Percentiles rank a stretch among this genome's conserved stretches.
Evolutionary conservation across 2,113 vertebrate species (phyloP).

Genomic region (Paraplagusia blochii): DNA sequence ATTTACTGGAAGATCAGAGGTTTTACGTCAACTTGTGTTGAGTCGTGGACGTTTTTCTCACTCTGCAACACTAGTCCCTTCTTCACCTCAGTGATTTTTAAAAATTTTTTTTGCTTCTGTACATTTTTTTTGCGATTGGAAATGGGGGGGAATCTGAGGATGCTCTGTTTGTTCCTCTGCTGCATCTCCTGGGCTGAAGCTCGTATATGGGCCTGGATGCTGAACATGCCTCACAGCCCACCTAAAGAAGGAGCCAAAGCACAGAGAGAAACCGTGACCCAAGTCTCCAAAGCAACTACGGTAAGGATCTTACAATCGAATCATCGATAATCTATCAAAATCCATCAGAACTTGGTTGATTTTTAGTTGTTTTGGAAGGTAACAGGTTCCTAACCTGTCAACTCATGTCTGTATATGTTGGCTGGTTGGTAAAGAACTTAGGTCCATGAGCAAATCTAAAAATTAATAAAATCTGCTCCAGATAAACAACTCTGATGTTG

Average conservation of each 20-base stretch:
- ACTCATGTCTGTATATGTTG: no score
- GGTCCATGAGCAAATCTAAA: no score
- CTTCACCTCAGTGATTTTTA: no score
- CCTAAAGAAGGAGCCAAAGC: conserved; percentile 66
- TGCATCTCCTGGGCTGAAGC: conserved; percentile 55
- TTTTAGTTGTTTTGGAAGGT: no score
- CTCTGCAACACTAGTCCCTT: no score
- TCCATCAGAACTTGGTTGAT: no score
- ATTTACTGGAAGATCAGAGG: not conserved
- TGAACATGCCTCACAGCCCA: conserved; percentile 79
- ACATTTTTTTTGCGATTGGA: not conserved
- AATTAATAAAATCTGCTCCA: no score
- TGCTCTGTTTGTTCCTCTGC: conserved; percentile 57
- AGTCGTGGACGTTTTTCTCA: not conserved
- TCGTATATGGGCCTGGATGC: conserved; percentile 87
- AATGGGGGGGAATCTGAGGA: conserved; percentile 53
- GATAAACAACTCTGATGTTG: no score
- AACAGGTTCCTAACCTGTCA: no score
- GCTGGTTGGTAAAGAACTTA: no score
- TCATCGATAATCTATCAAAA: not conserved
- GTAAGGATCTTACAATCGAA: conserved; percentile 61
- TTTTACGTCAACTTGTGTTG: not conserved
- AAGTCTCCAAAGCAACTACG: conserved; percentile 49
- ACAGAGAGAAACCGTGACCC: conserved; percentile 24
- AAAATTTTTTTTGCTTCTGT: not conserved